Evolutionary conservation across 2,113 vertebrate species (phyloP).

Genomic region (Chionodraco myersi): DNA sequence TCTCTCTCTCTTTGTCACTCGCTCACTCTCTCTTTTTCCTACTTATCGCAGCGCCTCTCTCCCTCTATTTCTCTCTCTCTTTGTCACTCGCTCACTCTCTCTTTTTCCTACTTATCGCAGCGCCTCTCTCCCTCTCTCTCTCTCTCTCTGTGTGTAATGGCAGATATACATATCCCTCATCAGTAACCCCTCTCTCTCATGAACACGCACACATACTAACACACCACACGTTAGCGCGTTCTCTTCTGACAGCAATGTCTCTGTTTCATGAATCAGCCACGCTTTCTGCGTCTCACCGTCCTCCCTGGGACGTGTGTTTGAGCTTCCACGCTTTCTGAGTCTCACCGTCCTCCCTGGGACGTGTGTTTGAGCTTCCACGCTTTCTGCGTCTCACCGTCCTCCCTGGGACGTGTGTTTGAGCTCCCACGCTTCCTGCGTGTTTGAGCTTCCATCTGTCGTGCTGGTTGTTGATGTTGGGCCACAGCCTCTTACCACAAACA

Average conservation of each 20-base stretch:
- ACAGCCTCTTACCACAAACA: not conserved
- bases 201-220: slow-evolving; percentile 13
- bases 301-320: not conserved
- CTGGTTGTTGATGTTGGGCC: not conserved
- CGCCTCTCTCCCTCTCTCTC: slow-evolving; percentile 67
- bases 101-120: not conserved
- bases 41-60: slow-evolving; percentile 31
- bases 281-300: not conserved
- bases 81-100: slow-evolving; percentile 11
- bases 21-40: slow-evolving; percentile 7
- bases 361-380: too few species aligned
- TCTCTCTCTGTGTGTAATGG: slow-evolving; percentile 43
- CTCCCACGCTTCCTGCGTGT: not conserved
- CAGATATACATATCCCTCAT: slow-evolving; percentile 35
- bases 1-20: slow-evolving; percentile 42
- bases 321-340: not conserved
- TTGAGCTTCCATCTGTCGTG: not conserved
- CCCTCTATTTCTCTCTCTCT: slow-evolving; percentile 69
- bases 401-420: too few species aligned
- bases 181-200: slow-evolving; percentile 14
- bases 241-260: too few species aligned
- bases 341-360: too few species aligned
- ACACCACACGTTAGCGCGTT: not conserved
- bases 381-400: too few species aligned
- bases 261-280: not conserved